phyloP scores from a whole-genome alignment of 2,113 vertebrate genomes.

The Chaenocephalus aceratus region DNA sequence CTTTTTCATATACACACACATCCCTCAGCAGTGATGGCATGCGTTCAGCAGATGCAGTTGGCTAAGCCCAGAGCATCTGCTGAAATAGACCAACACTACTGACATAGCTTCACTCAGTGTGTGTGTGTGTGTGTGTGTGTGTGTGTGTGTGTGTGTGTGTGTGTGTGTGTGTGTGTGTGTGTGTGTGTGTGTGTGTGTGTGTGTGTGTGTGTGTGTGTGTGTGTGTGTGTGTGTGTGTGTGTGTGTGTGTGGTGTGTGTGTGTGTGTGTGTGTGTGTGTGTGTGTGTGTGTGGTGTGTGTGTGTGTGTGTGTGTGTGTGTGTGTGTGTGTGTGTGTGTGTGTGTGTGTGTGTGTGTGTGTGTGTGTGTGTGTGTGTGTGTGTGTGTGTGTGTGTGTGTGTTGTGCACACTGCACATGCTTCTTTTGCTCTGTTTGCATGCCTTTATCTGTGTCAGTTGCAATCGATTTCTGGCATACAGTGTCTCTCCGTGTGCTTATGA shows the following conservation, averaged over 20 bases:
- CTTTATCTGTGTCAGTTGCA: constrained; percentile 36
- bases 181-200: constrained; percentile 24
- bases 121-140: constrained; percentile 24
- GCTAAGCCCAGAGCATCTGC: constrained; percentile 73
- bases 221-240: too few species aligned
- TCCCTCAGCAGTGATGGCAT: constrained; percentile 64
- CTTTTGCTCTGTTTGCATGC: constrained; percentile 40
- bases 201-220: constrained; percentile 13
- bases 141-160: constrained; percentile 36
- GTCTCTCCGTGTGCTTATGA: constrained; percentile 51
- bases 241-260: constrained; percentile 10
- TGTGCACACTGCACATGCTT: constrained; percentile 3
- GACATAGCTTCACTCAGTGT: constrained; percentile 36
- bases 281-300: constrained; percentile 23
- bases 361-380: too few species aligned
- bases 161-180: constrained; percentile 13
- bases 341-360: constrained; percentile 23
- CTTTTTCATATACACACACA: constrained; percentile 18
- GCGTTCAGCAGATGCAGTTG: constrained; percentile 63
- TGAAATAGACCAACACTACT: constrained; percentile 65
- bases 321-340: constrained; percentile 24
- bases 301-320: constrained; percentile 24
- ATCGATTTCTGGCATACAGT: constrained; percentile 72
- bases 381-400: constrained; percentile 28
- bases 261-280: constrained; percentile 24